Evolutionary conservation across 1,140 invertebrate species (phyloP), one percentile per base, ranked within the genome.

Genomic region (Drosophila azteca): DNA sequence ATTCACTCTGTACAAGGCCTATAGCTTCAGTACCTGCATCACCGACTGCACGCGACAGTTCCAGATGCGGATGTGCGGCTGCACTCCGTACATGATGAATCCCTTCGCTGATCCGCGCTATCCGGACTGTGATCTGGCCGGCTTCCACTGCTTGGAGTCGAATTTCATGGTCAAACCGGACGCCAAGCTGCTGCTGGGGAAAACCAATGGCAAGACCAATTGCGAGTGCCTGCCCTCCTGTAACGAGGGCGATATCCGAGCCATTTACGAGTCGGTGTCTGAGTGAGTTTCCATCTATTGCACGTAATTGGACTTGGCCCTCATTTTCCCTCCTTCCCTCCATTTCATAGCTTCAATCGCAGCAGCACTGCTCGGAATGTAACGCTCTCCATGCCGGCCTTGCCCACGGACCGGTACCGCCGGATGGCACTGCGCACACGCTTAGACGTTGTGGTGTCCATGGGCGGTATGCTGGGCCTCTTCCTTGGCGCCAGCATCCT

Each of bases 11-110:
- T 93, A 92, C 69, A 67, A 73, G 15, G 90, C 91, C 22, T 94
- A 94, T 53, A 94, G 93, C 61, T 94, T 93, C 64, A 93, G 92
- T 39, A 91, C 92, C 1, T 94, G 94, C 70, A 91, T 93, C 17
- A 92, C 92, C 1, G 92, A 94, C 43, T 94, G 94, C 70, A 74
- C 93, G 4, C 89, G 92, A 0, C n/a, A 57, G 1, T 50, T 72
- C 15, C 90, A 92, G 48, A 90, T 92, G 9, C 91, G 93, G 52
- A 57, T 92, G 3, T 94, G 94, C 65, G 93, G 93, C 49, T 94
- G 94, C 55, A 92, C 92, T 0, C 90, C 92, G 0, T 80, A 61
- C 9, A 57, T 68, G 1, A 60, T 90, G 35, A 71, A 75, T 31
- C 89, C 89, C 5, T 48, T 31, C 13, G 48, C 49, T 2, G 55